A percentile compares a stretch with the other conserved stretches of the same genome.
Conservation (phyloP, 2,888 invertebrate genomes). For the Ochropleura leucogaster region DNA sequence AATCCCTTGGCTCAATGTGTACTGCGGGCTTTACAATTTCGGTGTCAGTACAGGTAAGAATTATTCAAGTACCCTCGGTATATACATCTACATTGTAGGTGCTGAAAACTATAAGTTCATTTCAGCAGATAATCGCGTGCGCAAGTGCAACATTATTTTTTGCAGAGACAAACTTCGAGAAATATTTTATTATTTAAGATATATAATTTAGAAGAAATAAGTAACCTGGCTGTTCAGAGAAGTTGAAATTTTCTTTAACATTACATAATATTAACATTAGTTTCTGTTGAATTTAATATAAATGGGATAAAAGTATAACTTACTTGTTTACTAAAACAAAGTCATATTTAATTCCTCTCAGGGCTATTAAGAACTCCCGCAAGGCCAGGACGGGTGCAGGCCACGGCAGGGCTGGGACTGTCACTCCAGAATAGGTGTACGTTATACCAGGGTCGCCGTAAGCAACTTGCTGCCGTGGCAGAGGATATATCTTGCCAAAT, state of each 20-base stretch:
- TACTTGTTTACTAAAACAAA: slow-evolving; percentile 93
- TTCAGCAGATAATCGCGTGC: background rate
- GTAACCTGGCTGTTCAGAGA: no score
- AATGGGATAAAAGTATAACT: slow-evolving; percentile 58
- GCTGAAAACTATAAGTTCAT: background rate
- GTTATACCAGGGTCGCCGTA: slow-evolving; percentile 92
- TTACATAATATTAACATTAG: no score
- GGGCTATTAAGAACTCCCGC: slow-evolving; percentile 85
- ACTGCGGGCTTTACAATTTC: no score
- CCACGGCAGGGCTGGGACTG: slow-evolving; percentile 92
- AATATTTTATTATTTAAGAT: no score
- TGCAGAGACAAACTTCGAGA: no score
- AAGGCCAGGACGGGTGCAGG: slow-evolving; percentile 86
- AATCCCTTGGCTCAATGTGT: no score
- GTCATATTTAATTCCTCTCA: slow-evolving; percentile 91
- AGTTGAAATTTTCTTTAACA: no score
- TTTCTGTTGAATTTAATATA: background rate
- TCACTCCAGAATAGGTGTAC: slow-evolving; percentile 92
- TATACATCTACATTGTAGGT: background rate
- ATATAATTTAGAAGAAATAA: background rate
- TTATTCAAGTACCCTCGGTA: background rate
- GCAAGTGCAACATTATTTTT: background rate
- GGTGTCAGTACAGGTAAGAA: background rate
- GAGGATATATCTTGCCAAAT: slow-evolving; percentile 92
- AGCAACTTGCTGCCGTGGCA: slow-evolving; percentile 93